Base-by-base conservation (phyloP, 2,797 vertebrate genomes). In the Etheostoma nigrum region DNA sequence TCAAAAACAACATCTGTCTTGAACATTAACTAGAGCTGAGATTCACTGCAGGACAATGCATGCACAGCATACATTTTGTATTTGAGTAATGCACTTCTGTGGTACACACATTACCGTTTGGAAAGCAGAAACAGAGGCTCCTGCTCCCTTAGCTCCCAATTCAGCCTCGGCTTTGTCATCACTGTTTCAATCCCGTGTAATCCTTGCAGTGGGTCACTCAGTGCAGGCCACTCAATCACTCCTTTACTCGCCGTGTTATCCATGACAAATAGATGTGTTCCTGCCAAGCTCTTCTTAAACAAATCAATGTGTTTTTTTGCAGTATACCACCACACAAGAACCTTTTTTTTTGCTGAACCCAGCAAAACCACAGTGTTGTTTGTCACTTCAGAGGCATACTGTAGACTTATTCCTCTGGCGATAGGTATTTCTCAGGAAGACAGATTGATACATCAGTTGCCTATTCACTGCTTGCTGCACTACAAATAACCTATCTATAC, bases 361-460 rank as follows among this genome's bases (percentile, higher is more conserved):
- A 80, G 88, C 53, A 82, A 92, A 40, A 92, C 76, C 54, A 48
- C 62, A 53, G 71, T 10, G 55, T 72, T 53, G 81, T 89, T 91
- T 89, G 88, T 94, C 90, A 91, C 78, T 78, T 63, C 82, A n/a
- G 33, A 52, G 63, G 79, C 77, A 60, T 75, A 73, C 77, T 76
- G 82, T 84, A 81, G 84, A 88, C 85, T 91, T 89, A 81, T 74
- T 83, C 82, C 74, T 81, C 59, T 64, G 77, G 86, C 73, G 47
- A 79, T 78, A 30, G 82, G 83, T 84, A 80, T 91, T 91, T 85
- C 84, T 88, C 86, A 89, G 81, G 53, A 90, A 88, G 89, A 90
- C 76, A 61, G 85, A 92, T 85, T 85, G 81, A 89, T 85, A 42
- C 79, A 84, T 87, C 75, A 75, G 74, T 64, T 70, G 44, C 60